Conservation (phyloP, 2,113 vertebrate genomes). For the Coreoperca whiteheadi region DNA sequence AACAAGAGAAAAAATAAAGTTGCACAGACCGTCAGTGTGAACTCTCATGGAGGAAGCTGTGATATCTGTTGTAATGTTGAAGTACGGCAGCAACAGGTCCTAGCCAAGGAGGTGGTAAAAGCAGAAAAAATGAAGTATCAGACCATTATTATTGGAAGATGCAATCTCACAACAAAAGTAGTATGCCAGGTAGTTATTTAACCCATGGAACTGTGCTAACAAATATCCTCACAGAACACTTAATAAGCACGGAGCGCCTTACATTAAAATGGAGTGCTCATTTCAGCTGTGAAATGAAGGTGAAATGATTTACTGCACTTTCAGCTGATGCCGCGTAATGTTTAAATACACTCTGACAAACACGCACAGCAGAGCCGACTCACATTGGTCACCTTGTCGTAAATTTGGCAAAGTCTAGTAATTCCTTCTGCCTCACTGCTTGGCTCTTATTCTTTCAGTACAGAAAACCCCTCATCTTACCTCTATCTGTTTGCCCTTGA, state of each 20-base stretch:
- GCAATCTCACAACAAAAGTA: neutral
- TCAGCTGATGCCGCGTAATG: neutral
- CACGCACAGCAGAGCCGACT: neutral
- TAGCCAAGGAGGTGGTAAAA: conserved; percentile 57
- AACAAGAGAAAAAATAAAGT: neutral
- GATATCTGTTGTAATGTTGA: conserved; percentile 94
- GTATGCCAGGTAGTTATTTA: neutral
- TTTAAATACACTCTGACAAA: neutral
- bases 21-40: conserved; percentile 89
- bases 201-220: neutral
- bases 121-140: neutral
- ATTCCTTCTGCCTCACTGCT: neutral
- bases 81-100: conserved; percentile 96
- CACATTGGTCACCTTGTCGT: neutral
- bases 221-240: neutral
- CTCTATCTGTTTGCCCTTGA: conserved; percentile 94
- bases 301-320: neutral
- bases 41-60: conserved; percentile 93
- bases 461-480: conserved; percentile 65
- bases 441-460: neutral
- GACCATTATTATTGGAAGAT: neutral
- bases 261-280: neutral
- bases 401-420: neutral
- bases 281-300: neutral
- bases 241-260: neutral